These are phyloP conservation scores for Hyposoter dolosus DNA, from an alignment of 2,888 invertebrate species.

Conservation along the genomic window DNA sequence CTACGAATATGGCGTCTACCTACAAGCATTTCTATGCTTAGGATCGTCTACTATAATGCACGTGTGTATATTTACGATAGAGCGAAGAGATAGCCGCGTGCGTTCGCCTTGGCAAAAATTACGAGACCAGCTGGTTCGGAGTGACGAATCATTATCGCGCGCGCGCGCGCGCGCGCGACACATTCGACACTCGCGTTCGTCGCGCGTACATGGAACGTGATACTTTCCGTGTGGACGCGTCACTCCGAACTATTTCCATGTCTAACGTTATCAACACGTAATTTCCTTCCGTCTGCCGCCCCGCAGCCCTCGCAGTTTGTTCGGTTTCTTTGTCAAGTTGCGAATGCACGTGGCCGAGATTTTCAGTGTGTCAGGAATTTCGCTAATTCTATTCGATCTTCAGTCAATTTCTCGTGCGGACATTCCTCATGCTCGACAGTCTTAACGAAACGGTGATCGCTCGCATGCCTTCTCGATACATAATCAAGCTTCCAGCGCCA, in stretches of 20 bases:
- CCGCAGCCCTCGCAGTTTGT: not conserved
- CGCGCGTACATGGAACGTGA: constrained; percentile 24
- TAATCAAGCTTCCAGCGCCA: not conserved
- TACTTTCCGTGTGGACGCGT: not conserved
- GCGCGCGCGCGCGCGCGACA: not conserved
- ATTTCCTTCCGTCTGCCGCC: not conserved
- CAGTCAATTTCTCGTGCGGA: too few relatives aligned
- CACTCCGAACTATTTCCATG: constrained; percentile 23
- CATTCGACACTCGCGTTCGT: constrained; percentile 3
- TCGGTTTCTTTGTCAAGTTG: not conserved
- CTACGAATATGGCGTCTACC: constrained; percentile 17
- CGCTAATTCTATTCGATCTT: too few relatives aligned
- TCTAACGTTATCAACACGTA: constrained; percentile 50
- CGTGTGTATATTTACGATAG: constrained; percentile 1
- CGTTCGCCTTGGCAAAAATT: constrained; percentile 22
- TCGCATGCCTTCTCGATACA: not conserved
- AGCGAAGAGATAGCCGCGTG: not conserved
- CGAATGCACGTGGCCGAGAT: not conserved
- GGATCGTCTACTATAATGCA: constrained; percentile 11
- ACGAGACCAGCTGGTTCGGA: constrained; percentile 25
- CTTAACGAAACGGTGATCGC: too few relatives aligned
- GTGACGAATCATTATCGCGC: constrained; percentile 35
- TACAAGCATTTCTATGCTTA: not conserved
- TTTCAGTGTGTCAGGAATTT: not conserved
- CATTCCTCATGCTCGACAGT: too few relatives aligned